A percentile compares a stretch with the other conserved stretches of the same genome.
Evolutionary conservation across 2,113 vertebrate genomes (phyloP).

Genomic region (Bucco capensis): DNA sequence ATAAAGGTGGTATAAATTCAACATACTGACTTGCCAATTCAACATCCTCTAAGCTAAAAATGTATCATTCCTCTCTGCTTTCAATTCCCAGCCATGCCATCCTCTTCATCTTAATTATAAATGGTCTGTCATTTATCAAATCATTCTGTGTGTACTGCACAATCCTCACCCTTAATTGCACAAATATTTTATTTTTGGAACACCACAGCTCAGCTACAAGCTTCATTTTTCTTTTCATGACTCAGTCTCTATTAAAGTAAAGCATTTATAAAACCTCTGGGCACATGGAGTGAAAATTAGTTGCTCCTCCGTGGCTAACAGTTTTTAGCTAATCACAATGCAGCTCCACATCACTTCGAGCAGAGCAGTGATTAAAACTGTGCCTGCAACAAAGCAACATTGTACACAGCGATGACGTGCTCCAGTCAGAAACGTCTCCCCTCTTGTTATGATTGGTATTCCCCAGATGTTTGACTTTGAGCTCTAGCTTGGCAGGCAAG

Average conservation of each 20-base stretch:
- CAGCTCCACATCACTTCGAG: neutral
- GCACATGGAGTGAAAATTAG: neutral
- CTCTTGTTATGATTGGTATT: constrained; percentile 1
- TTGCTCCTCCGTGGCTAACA: neutral
- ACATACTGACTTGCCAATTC: neutral
- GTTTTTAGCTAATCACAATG: neutral
- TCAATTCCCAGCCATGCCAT: neutral
- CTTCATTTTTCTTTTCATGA: neutral
- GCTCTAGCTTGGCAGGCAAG: neutral
- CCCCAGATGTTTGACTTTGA: constrained; percentile 42
- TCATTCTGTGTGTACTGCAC: neutral
- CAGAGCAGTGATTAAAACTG: neutral
- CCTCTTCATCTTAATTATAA: constrained; percentile 14
- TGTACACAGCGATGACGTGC: neutral
- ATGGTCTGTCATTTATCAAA: neutral
- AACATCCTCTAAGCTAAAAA: neutral
- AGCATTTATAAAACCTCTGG: neutral
- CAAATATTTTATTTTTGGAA: constrained; percentile 31
- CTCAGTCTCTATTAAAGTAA: neutral
- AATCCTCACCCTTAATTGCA: constrained; percentile 5
- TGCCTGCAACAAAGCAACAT: constrained; percentile 23
- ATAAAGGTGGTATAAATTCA: neutral
- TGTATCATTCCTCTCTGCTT: neutral
- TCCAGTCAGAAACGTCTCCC: neutral
- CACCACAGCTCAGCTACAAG: constrained; percentile 7